Conservation (phyloP, 64 coral and sea anemone genomes). For the Stichodactyla helianthus region DNA sequence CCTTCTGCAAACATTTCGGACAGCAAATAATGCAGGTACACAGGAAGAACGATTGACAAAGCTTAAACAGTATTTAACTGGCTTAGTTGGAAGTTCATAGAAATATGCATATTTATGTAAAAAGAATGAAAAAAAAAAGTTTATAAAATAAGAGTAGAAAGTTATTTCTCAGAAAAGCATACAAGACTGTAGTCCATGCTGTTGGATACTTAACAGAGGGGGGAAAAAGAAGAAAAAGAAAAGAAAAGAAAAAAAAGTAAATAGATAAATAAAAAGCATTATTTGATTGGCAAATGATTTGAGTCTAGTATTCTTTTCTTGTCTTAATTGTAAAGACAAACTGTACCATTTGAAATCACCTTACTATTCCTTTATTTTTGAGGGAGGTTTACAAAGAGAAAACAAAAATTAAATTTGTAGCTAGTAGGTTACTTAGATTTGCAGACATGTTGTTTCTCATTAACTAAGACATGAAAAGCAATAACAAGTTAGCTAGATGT, state of each 20-base stretch:
- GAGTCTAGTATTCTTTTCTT: constrained; percentile 13
- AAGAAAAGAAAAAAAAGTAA: not conserved
- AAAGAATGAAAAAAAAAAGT: not conserved
- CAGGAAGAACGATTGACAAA: constrained; percentile 57
- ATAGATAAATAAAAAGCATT: not conserved
- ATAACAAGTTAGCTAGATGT: not conserved
- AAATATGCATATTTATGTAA: constrained; percentile 35
- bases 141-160: not conserved
- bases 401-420: not conserved
- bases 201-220: not conserved
- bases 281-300: constrained; percentile 28
- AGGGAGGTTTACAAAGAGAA: not conserved
- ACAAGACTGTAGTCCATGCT: not conserved
- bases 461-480: not conserved
- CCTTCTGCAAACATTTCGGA: constrained; percentile 81
- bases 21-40: constrained; percentile 76
- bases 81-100: constrained; percentile 65
- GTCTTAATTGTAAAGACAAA: not conserved
- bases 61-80: constrained; percentile 91
- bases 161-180: not conserved
- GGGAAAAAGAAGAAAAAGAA: not conserved
- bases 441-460: not conserved
- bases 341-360: too few relatives aligned
- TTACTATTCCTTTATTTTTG: too few relatives aligned
- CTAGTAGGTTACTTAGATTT: not conserved